Conservation (phyloP, 35 echinoderm and acorn worm genomes). For the Apostichopus californicus region DNA sequence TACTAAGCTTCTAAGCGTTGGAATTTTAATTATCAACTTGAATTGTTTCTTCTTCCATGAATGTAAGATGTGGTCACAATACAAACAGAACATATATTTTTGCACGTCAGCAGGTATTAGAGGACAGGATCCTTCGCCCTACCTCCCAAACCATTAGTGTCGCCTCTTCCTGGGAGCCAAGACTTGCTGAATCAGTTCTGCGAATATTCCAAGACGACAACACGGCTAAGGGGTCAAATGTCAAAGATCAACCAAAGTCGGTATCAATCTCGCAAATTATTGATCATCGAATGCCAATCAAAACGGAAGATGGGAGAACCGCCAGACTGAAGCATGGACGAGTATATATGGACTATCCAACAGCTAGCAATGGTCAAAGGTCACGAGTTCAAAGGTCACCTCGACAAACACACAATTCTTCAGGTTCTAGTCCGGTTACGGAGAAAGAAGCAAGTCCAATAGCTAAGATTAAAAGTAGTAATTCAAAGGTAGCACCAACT, state of each 20-base stretch:
- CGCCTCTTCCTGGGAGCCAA: background rate
- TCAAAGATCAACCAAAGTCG: background rate
- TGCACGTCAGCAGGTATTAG: background rate
- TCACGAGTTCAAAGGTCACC: constrained; percentile 13
- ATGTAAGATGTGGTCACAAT: no score
- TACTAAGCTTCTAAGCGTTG: no score
- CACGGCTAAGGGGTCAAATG: background rate
- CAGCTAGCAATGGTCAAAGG: background rate
- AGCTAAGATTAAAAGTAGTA: background rate
- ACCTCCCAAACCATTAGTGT: background rate
- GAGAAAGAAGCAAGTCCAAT: background rate
- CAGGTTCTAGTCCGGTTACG: background rate
- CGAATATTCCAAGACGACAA: background rate
- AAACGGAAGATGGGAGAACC: background rate
- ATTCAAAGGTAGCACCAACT: background rate
- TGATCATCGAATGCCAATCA: background rate
- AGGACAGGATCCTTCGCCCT: background rate
- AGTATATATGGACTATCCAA: background rate
- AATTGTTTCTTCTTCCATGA: no score
- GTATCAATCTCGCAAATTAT: constrained; percentile 18
- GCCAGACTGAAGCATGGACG: background rate
- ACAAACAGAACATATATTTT: background rate
- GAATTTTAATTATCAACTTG: no score
- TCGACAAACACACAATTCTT: background rate
- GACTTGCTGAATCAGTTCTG: constrained; percentile 18